Evolutionary conservation across 1,140 invertebrate species (phyloP), one percentile per base, ranked within the genome.

Genomic region (Caenorhabditis latens): DNA sequence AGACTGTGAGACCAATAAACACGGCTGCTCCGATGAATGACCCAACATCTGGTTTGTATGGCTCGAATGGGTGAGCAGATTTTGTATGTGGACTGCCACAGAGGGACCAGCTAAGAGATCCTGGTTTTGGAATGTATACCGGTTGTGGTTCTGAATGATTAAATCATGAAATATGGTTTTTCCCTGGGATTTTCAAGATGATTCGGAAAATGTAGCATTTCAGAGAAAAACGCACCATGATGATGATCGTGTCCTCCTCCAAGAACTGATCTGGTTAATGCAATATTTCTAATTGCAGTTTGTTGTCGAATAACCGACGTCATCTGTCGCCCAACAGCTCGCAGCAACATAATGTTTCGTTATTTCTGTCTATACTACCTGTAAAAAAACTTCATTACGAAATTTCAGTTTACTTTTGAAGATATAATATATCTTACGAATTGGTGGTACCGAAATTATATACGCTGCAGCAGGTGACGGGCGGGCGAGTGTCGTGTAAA

Each of bases 221-320:
- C n/a, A 32, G 32, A 32, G 32, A 32, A 32, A 32, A 32, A 53
- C 50, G 13, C 8, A 85, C 84, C 84, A 48, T 85, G 84, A 58
- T 71, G 84, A 67, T 84, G 67, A 14, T 67, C 84, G 32, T 32
- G 32, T 46, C 84, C 84, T 55, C 84, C 84, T 0, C 84, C 84
- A 19, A 71, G 67, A 79, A 46, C 71, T 32, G 53, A n/a, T 79
- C 71, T 42, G n/a, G 14, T 79, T 7, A 79, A 24, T 4, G 71
- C 21, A 9, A 79, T 79, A 42, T n/a, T 79, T 53, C 71, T 40
- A 13, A 79, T 46, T 11, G 71, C 43, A 24, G 46, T 50, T 53
- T 79, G 43, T 24, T 50, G 71, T 24, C 71, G 43, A 32, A 79
- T 50, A 11, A 50, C 71, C 21, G 71, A 50, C 43, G 71, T 50